Evolutionary conservation across 2,888 invertebrate genomes (phyloP).

Genomic region (Calameuta idolon): DNA sequence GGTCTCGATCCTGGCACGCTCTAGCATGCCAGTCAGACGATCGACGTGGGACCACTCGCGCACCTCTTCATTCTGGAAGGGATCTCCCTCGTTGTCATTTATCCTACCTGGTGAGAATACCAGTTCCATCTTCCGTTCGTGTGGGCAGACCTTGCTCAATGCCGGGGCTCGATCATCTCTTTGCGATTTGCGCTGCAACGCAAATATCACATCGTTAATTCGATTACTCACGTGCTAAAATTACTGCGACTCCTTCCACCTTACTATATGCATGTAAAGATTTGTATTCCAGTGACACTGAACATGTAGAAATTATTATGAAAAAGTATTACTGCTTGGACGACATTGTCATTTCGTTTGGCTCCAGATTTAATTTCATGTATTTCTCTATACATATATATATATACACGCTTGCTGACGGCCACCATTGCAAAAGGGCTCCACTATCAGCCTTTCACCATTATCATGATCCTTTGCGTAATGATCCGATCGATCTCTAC

Average conservation of each 20-base stretch:
- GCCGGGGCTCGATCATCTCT: conserved; percentile 1
- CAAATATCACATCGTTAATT: neutral
- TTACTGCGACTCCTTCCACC: neutral
- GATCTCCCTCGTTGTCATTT: conserved; percentile 53
- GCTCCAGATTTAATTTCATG: neutral
- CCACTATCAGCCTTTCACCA: neutral
- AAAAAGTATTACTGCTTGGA: neutral
- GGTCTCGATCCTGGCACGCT: conserved; percentile 70
- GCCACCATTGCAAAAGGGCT: neutral
- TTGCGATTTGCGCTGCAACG: neutral
- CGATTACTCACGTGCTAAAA: neutral
- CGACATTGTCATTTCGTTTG: neutral
- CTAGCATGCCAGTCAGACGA: conserved; percentile 70
- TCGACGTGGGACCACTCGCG: conserved; percentile 71
- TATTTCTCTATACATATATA: too few species aligned
- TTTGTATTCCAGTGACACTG: neutral
- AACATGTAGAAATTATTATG: neutral
- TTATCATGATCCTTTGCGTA: neutral
- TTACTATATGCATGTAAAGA: neutral
- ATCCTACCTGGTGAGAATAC: conserved; percentile 49
- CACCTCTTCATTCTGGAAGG: conserved; percentile 70
- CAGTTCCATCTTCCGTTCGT: conserved; percentile 47
- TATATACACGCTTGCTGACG: neutral
- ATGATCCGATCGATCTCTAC: neutral
- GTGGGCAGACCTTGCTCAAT: conserved; percentile 4